These are phyloP conservation scores for Perizoma flavofasciatum DNA, from an alignment of 2,888 invertebrate species.

Conservation along the genomic window DNA sequence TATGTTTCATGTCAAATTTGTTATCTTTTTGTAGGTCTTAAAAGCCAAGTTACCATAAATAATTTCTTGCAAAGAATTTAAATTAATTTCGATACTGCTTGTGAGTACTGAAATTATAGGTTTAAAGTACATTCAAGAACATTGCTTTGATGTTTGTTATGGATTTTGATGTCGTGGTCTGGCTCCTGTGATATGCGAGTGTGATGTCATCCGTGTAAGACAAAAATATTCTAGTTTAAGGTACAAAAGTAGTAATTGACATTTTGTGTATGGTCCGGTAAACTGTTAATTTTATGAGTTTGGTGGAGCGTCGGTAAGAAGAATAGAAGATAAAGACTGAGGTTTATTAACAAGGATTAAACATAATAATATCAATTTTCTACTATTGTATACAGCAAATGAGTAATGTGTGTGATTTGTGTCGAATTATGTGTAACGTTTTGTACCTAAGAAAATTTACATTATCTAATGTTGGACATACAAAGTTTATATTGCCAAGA, in stretches of 20 bases:
- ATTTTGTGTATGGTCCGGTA: not conserved
- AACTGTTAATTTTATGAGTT: not conserved
- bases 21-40: too few relatives aligned
- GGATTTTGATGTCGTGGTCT: not conserved
- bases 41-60: too few relatives aligned
- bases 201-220: not conserved
- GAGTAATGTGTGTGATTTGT: conserved; percentile 38
- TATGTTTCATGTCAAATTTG: too few relatives aligned
- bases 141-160: not conserved
- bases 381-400: conserved; percentile 12
- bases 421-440: conserved; percentile 50
- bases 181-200: conserved; percentile 10
- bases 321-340: conserved; percentile 58
- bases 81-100: too few relatives aligned
- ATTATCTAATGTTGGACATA: conserved; percentile 55
- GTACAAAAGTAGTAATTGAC: not conserved
- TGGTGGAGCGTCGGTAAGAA: conserved; percentile 11
- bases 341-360: conserved; percentile 50
- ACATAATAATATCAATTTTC: conserved; percentile 13
- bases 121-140: too few relatives aligned
- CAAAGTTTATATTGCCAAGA: conserved; percentile 42
- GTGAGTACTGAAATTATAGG: too few relatives aligned
- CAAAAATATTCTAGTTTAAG: not conserved
- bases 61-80: too few relatives aligned
- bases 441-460: conserved; percentile 27